Conservation (phyloP, 2,888 invertebrate genomes). For the Luffia ferchaultella region DNA sequence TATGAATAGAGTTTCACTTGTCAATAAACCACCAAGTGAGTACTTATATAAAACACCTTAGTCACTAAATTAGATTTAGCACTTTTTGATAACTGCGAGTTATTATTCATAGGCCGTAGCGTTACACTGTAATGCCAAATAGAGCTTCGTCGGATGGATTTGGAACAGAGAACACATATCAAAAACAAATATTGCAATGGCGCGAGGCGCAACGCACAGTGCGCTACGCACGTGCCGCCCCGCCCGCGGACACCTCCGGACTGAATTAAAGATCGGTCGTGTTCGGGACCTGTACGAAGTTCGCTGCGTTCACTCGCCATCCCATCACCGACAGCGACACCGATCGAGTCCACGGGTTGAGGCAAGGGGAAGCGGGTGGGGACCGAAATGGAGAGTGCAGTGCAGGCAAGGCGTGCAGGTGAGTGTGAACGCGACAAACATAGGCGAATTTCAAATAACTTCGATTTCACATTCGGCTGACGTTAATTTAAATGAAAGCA, state of each 20-base stretch:
- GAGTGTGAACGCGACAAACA: background rate
- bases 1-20: constrained; percentile 55
- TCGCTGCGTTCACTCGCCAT: constrained; percentile 34
- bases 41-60: constrained; percentile 25
- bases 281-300: constrained; percentile 35
- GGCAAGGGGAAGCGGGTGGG: background rate
- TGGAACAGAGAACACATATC: constrained; percentile 45
- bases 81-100: constrained; percentile 12
- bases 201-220: constrained; percentile 45
- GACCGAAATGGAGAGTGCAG: background rate
- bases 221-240: constrained; percentile 57
- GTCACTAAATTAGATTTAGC: constrained; percentile 26
- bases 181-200: constrained; percentile 47
- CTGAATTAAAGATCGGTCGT: constrained; percentile 41
- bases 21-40: constrained; percentile 42
- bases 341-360: constrained; percentile 11
- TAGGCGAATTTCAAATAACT: background rate
- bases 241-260: constrained; percentile 58
- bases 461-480: background rate
- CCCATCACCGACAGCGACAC: constrained; percentile 16
- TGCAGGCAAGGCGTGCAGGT: too few species aligned
- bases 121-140: constrained; percentile 42
- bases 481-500: too few species aligned
- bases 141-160: constrained; percentile 49
- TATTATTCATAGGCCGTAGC: constrained; percentile 30